Evolutionary conservation across 2,888 invertebrate species (phyloP), one percentile per base, ranked within the genome.

Genomic region (Catonia carolina): DNA sequence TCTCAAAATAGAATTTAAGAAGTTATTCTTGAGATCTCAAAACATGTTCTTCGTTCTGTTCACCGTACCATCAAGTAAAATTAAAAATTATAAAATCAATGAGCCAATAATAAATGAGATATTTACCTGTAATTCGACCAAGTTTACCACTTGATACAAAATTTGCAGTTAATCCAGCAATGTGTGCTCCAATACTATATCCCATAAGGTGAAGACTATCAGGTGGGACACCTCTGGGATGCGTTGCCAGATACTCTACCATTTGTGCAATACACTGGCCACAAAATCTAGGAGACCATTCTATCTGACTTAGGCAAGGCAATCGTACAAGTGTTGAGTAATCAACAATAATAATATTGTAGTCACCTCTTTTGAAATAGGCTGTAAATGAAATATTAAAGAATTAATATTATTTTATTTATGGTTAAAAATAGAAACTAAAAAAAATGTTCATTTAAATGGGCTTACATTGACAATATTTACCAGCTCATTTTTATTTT

Each of bases 301-400:
- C 72, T 65, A 77, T 72, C 77, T 87, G 87, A 67, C 87, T 84
- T 5, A 91, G 77, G 68, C 91, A 91, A 0, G 90, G 90, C 67
- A 90, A 89, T 68, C 83, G 83, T 4, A 87, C 90, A 35, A 90
- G 77, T 6, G 80, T 76, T 14, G 84, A 83, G 70, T 90, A 91
- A 74, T 91, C 89, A n/a, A 89, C 89, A 54, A 91, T 88, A 66
- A 91, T 83, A 55, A 91, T 84, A 68, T 91, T 91, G 71, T 89
- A 90, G 66, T 89, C 81, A 45, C 90, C 89, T 58, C 80, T 77
- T 35, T 79, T 76, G 70, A 90, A 91, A 71, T 88, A 91, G 0
- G 89, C 91, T 69, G 70, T 53, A 61, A 64, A 37, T 17, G 51
- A 36, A 56, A 49, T 27, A 23, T n/a, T n/a, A n/a, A n/a, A n/a